phyloP scores from a whole-genome alignment of 2,888 invertebrate species.

The Hyles lineata region DNA sequence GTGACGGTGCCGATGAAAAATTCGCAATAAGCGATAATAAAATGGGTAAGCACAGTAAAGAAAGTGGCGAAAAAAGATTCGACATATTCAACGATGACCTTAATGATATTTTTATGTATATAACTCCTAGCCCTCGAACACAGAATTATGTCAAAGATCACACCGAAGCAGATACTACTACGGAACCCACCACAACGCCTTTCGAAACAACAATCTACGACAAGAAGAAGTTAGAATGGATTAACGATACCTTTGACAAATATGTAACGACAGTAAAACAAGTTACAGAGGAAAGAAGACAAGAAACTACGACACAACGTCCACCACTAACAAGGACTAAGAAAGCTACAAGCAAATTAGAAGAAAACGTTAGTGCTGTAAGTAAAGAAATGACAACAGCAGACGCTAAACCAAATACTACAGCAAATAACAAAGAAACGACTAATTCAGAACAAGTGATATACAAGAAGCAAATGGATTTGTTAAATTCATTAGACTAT shows the following conservation, averaged over 20 bases:
- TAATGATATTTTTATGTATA: not conserved
- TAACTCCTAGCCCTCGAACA: not conserved
- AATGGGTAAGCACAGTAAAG: not conserved
- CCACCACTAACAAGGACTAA: conserved; percentile 16
- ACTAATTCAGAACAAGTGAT: conserved; percentile 53
- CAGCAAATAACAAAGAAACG: not conserved
- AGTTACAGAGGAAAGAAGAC: conserved; percentile 31
- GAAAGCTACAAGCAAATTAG: conserved; percentile 30
- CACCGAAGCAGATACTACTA: not conserved
- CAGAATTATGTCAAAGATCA: no score
- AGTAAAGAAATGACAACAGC: conserved; percentile 48
- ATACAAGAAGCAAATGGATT: conserved; percentile 59
- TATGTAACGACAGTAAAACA: conserved; percentile 44
- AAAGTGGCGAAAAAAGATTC: not conserved
- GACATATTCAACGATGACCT: conserved; percentile 17
- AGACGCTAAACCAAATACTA: conserved; percentile 38
- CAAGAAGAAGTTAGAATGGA: conserved; percentile 49
- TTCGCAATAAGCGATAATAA: not conserved
- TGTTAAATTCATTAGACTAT: conserved; percentile 68
- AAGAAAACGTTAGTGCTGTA: conserved; percentile 49
- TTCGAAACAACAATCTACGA: not conserved
- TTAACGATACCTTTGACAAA: conserved; percentile 52
- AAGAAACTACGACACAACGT: conserved; percentile 20
- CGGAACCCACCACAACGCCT: not conserved
- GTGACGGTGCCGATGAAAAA: not conserved